These are phyloP conservation scores for Apotomis capreana DNA, from an alignment of 2,888 invertebrate genomes.

Conservation along the genomic window DNA sequence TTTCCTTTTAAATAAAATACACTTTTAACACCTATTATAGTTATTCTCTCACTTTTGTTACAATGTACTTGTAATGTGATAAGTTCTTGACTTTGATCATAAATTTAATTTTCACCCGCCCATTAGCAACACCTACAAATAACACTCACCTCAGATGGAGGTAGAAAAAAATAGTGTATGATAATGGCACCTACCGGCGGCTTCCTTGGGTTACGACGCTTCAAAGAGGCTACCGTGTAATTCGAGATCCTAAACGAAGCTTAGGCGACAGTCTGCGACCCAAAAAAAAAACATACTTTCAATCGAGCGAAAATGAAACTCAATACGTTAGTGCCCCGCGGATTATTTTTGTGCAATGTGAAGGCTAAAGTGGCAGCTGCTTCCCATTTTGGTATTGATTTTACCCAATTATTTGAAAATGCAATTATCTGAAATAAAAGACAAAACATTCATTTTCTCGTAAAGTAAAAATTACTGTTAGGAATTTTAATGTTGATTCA, in stretches of 20 bases:
- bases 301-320: constrained; percentile 78
- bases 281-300: constrained; percentile 69
- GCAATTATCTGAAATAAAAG: constrained; percentile 10
- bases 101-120: constrained; percentile 69
- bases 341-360: constrained; percentile 81
- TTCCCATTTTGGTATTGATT: constrained; percentile 68
- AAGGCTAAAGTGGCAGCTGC: constrained; percentile 75
- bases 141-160: constrained; percentile 54
- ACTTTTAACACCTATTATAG: background rate
- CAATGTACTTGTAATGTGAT: constrained; percentile 27
- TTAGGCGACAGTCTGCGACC: constrained; percentile 76
- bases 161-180: constrained; percentile 47
- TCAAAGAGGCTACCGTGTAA: constrained; percentile 80
- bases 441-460: background rate
- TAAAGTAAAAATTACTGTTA: background rate
- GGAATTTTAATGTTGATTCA: background rate
- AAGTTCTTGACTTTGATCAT: constrained; percentile 52
- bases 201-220: constrained; percentile 66
- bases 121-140: constrained; percentile 66
- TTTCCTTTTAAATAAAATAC: constrained; percentile 27
- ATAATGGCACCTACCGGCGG: constrained; percentile 60
- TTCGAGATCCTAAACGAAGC: constrained; percentile 74
- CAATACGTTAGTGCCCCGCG: constrained; percentile 75
- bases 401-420: too few relatives aligned
- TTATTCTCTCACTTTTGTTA: background rate